Base-by-base conservation (phyloP, 2,888 invertebrate species). In the Nematopogon swammerdamellus region DNA sequence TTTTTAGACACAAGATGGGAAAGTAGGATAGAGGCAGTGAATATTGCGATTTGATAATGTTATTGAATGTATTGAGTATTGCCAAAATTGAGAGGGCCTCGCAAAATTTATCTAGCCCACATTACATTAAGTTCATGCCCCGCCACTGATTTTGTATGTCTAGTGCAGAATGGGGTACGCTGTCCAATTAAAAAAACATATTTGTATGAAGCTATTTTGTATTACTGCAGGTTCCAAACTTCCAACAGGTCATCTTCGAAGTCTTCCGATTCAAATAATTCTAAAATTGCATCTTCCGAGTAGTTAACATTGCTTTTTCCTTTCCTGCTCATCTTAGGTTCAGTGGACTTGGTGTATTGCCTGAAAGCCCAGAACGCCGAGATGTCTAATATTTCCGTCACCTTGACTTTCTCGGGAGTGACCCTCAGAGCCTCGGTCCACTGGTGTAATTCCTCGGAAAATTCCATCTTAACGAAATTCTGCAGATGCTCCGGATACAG, bases 231-330 rank as follows among this genome's bases (percentile, higher is more conserved):
- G 36, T 25, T 25, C 76, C 79, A 79, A 11, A 64, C 60, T 19
- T 76, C 75, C 17, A 70, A 53, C 4, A 79, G 59, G 0, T 67
- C 72, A 3, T 59, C 55, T 47, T 75, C 74, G 1, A 77, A 49
- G 17, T 70, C 67, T 49, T 65, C 67, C 1, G 67, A 68, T 16
- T 67, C 65, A 57, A 68, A 72, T 1, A 61, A 58, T 1, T 70
- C 63, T 16, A 55, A 52, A 19, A 75, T 64, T 55, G 74, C 70
- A n/a, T 67, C 53, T 50, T 72, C 68, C 52, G 63, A 62, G 49
- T 65, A 69, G 17, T 63, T 62, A 6, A 52, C 51, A 14, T 51
- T 55, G 18, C 49, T 50, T 44, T 52, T 56, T 5, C 16, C 50
- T 45, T 14, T 53, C 52, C 49, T 55, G 1, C 64, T 63, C 46